A percentile compares a stretch with the other conserved stretches of the same genome.
Evolutionary conservation across 1,140 invertebrate species (phyloP).

Genomic region (Pogonomyrmex barbatus): DNA sequence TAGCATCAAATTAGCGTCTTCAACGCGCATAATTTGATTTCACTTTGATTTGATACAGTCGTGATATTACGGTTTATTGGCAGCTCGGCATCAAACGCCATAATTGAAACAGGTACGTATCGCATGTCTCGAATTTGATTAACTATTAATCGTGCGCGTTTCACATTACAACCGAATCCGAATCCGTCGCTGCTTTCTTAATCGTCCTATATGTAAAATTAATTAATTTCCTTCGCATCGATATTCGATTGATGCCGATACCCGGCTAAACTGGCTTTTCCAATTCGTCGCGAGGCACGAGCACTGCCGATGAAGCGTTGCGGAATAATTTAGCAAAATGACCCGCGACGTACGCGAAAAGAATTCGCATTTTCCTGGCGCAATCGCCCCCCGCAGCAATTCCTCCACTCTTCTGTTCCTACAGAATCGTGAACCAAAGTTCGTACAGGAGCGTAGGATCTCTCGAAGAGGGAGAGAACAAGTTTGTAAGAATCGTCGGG

Average conservation of each 20-base stretch:
- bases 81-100: conserved; percentile 45
- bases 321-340: neutral
- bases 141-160: conserved; percentile 35
- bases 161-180: neutral
- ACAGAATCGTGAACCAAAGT: conserved; percentile 1
- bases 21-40: conserved; percentile 59
- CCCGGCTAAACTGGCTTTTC: neutral
- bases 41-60: conserved; percentile 51
- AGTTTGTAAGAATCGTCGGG: conserved; percentile 60
- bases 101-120: conserved; percentile 55
- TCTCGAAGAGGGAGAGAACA: conserved; percentile 33
- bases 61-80: conserved; percentile 52
- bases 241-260: neutral
- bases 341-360: conserved; percentile 1
- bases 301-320: conserved; percentile 19
- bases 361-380: conserved; percentile 12
- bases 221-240: neutral
- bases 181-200: neutral
- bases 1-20: conserved; percentile 57
- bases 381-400: neutral
- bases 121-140: conserved; percentile 53
- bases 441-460: neutral
- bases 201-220: neutral
- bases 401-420: neutral
- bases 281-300: neutral